Evolutionary conservation across 53 echinoderm and acorn worm species (phyloP).

Genomic region (Luidia sarsii): DNA sequence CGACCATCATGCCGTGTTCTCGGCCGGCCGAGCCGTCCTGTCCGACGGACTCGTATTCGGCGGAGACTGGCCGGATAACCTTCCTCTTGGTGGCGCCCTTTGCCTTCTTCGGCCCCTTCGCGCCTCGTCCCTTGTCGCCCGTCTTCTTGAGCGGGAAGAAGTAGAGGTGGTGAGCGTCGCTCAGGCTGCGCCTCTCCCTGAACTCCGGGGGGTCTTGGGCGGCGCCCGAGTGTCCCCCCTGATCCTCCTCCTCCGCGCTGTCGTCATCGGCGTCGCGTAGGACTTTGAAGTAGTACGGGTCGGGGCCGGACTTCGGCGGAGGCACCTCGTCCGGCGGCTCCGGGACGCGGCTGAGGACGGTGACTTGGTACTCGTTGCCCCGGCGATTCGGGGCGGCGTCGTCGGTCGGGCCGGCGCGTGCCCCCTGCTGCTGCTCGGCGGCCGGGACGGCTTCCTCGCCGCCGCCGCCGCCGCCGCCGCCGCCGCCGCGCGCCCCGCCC

Average conservation of each 20-base stretch:
- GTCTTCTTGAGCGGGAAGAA: slow-evolving; percentile 22
- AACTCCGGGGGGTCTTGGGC: too few species aligned
- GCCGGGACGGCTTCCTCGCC: not conserved
- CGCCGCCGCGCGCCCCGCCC: not conserved
- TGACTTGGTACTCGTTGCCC: slow-evolving; percentile 21
- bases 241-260: not conserved
- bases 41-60: slow-evolving; percentile 7
- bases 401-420: too few species aligned
- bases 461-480: not conserved
- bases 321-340: not conserved
- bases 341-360: not conserved
- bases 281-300: slow-evolving; percentile 25
- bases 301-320: not conserved
- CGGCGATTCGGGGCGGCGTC: too few species aligned
- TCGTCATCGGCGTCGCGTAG: not conserved
- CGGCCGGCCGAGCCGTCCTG: not conserved
- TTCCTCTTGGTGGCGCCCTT: not conserved
- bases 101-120: not conserved
- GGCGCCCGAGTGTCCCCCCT: too few species aligned
- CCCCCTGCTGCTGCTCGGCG: not conserved
- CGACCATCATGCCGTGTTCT: not conserved
- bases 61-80: not conserved
- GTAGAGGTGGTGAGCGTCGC: not conserved
- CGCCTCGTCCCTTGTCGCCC: not conserved
- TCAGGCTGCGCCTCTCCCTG: not conserved